These are phyloP conservation scores for Indicator indicator DNA, from an alignment of 2,113 vertebrate genomes.

Conservation along the genomic window DNA sequence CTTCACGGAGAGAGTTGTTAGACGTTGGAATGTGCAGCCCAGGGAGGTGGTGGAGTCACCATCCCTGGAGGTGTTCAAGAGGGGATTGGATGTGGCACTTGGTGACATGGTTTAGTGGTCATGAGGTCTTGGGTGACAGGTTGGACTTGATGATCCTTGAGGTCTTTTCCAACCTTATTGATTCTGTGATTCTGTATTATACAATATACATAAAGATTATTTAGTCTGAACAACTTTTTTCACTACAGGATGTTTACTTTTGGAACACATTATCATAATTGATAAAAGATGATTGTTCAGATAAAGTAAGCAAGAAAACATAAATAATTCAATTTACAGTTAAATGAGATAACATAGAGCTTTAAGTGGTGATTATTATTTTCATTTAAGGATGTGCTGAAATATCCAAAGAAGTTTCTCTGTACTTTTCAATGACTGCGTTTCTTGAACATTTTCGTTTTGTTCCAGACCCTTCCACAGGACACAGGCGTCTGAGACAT, in stretches of 20 bases:
- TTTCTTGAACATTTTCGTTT: neutral
- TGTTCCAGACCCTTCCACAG: neutral
- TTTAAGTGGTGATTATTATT: neutral
- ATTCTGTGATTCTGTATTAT: neutral
- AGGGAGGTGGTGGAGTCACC: no score
- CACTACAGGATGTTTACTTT: neutral
- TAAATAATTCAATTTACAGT: neutral
- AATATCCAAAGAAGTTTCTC: neutral
- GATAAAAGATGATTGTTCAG: neutral
- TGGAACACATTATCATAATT: neutral
- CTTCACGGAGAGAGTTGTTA: no score
- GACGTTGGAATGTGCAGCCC: no score
- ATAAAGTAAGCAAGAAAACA: neutral
- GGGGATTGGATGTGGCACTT: no score
- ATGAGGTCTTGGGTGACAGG: no score
- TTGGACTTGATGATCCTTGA: no score
- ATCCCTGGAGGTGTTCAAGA: no score
- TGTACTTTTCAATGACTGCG: neutral
- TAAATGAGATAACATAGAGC: neutral
- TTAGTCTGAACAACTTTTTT: neutral
- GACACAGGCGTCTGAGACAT: no score
- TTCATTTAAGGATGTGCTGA: neutral
- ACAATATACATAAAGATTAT: neutral
- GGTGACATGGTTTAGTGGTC: no score
- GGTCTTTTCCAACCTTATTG: no score